Conservation (phyloP, 2,888 invertebrate genomes). For the Drosophila acutilabella region DNA sequence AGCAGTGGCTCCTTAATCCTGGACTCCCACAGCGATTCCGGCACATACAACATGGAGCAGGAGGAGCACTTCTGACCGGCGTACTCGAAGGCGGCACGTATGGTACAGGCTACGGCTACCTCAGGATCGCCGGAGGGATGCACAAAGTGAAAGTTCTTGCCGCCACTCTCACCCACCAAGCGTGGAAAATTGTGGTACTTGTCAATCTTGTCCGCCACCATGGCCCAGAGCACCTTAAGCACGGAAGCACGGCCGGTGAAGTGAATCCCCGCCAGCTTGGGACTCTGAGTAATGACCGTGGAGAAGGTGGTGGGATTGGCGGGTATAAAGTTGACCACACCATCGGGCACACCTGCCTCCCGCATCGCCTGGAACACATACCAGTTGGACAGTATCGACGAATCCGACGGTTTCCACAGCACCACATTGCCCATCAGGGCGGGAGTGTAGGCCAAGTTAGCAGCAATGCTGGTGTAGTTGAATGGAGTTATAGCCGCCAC, state of each 20-base stretch:
- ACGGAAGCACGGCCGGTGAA: constrained; percentile 99
- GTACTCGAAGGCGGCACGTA: constrained; percentile 97
- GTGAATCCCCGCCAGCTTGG: constrained; percentile 95
- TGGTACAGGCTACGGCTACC: constrained; percentile 92
- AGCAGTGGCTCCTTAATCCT: constrained; percentile 87
- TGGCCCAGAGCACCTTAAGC: constrained; percentile 95
- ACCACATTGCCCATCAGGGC: constrained; percentile 96
- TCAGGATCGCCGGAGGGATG: constrained; percentile 94
- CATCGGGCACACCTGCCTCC: constrained; percentile 97
- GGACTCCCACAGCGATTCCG: constrained; percentile 91
- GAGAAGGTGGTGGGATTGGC: constrained; percentile 97
- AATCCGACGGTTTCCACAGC: constrained; percentile 99
- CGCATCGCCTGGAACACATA: constrained; percentile 94
- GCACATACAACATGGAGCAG: constrained; percentile 97
- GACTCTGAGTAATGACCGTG: constrained; percentile 91
- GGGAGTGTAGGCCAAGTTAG: constrained; percentile 95
- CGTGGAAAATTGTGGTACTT: constrained; percentile 95
- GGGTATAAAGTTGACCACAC: constrained; percentile 98
- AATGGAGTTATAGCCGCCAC: constrained; percentile 98
- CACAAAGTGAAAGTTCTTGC: constrained; percentile 99
- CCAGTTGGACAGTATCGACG: constrained; percentile 97
- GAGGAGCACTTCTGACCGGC: constrained; percentile 99
- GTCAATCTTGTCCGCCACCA: constrained; percentile 93
- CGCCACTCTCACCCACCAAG: constrained; percentile 97
- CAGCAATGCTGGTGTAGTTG: constrained; percentile 99